Evolutionary conservation across 2,113 vertebrate genomes (phyloP).

Genomic region (Ammodytes dubius): DNA sequence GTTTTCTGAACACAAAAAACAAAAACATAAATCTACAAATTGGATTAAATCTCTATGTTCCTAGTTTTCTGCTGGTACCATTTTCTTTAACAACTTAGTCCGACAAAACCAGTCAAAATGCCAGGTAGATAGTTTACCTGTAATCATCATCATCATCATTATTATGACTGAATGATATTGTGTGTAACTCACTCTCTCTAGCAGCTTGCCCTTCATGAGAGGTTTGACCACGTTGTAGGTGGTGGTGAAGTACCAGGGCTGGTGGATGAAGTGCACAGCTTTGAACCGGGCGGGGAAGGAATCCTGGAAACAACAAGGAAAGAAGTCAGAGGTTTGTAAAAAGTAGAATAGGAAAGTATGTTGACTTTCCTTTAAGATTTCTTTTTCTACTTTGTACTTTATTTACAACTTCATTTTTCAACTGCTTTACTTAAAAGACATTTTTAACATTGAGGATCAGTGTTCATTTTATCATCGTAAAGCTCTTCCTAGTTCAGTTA

Average conservation of each 20-base stretch:
- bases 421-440: too few species aligned
- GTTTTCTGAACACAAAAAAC: background rate
- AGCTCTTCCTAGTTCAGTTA: too few species aligned
- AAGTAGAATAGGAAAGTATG: too few species aligned
- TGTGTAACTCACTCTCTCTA: constrained; percentile 90
- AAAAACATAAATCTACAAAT: background rate
- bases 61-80: background rate
- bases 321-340: background rate
- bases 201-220: constrained; percentile 95
- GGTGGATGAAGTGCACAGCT: constrained; percentile 97
- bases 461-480: too few species aligned
- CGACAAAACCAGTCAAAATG: background rate
- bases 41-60: background rate
- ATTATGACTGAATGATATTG: background rate
- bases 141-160: background rate
- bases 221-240: constrained; percentile 98
- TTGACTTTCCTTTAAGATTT: too few species aligned
- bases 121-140: background rate
- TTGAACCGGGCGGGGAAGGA: constrained; percentile 98
- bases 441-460: too few species aligned
- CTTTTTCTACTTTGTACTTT: too few species aligned
- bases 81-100: background rate
- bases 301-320: constrained; percentile 82
- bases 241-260: constrained; percentile 99
- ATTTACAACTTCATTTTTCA: too few species aligned